Base-by-base conservation (phyloP, 2,113 vertebrate species). In the Lynx canadensis region DNA sequence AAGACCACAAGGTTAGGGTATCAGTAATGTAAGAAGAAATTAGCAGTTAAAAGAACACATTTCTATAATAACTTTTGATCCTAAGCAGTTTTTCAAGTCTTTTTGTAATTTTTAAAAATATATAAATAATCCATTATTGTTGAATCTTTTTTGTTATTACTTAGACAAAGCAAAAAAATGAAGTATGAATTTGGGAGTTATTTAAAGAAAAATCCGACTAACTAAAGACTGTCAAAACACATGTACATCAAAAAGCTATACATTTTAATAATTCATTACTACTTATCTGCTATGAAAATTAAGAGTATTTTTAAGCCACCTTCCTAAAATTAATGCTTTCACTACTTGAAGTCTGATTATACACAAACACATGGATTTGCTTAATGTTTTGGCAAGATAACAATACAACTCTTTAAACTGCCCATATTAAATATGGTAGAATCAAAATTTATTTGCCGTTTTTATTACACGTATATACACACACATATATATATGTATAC, bases 241-340 rank as follows among this genome's bases (percentile, higher is more conserved):
- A 2, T 81, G 80, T 71, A 86, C 2, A 57, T 36, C 19, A 66
- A 97, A 80, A 94, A 84, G 21, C 21, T 86, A 94, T 83, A 89
- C 19, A 93, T 96, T 96, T 97, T 96, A 23, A 63, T 79, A 91
- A 85, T 96, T 79, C 18, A 81, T 89, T 82, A 76, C 21, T 93
- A 88, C 38, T 55, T 76, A 55, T 88, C 25, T 82, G 29, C 41
- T 88, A 92, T 85, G 33, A 95, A 96, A 97, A 95, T 85, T 76
- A 78, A 82, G 25, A 9, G 1, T 36, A 96, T 87, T 97, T 97
- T 89, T 87, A 92, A 80, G 33, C n/a, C 13, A 92, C 6, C 6
- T 66, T 95, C n/a, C n/a, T 89, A 57, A 96, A 95, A 94, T 55
- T 91, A 97, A 88, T 92, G 48, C 5, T 95, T 4, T 88, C 50